Conservation (phyloP, 2,797 vertebrate species). For the Megalops cyprinoides region DNA sequence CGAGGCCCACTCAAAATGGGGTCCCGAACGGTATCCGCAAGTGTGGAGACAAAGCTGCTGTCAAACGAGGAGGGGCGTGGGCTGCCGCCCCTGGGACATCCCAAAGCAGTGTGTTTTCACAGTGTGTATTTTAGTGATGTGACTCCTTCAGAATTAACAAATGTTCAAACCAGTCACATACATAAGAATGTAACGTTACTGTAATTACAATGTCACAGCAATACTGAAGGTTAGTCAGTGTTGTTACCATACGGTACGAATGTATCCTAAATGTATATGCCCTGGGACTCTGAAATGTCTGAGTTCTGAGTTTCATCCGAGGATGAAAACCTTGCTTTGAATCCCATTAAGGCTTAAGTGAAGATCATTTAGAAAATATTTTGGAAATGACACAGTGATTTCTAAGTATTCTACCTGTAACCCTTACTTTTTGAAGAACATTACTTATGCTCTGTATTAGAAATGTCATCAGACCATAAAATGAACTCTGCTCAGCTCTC, state of each 20-base stretch:
- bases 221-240: background rate
- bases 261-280: too few species aligned
- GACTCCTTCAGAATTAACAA: background rate
- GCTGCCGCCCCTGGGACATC: too few species aligned
- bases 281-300: background rate
- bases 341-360: background rate
- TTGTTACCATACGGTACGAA: too few species aligned
- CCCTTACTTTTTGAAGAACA: slow-evolving; percentile 43
- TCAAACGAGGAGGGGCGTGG: background rate
- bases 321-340: background rate
- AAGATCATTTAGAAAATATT: slow-evolving; percentile 22
- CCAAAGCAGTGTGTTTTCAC: too few species aligned
- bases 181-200: background rate
- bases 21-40: background rate
- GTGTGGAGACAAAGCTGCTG: background rate
- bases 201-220: slow-evolving; percentile 14
- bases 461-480: slow-evolving; percentile 58
- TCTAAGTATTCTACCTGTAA: slow-evolving; percentile 30
- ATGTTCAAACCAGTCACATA: background rate
- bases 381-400: slow-evolving; percentile 33
- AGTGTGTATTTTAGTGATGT: background rate
- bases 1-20: slow-evolving; percentile 18
- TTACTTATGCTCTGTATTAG: slow-evolving; percentile 42
- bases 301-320: background rate
- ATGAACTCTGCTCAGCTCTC: slow-evolving; percentile 53